Evolutionary conservation across 2,113 vertebrate genomes (phyloP), one percentile per base, ranked within the genome.

Genomic region (Thunnus maccoyii): DNA sequence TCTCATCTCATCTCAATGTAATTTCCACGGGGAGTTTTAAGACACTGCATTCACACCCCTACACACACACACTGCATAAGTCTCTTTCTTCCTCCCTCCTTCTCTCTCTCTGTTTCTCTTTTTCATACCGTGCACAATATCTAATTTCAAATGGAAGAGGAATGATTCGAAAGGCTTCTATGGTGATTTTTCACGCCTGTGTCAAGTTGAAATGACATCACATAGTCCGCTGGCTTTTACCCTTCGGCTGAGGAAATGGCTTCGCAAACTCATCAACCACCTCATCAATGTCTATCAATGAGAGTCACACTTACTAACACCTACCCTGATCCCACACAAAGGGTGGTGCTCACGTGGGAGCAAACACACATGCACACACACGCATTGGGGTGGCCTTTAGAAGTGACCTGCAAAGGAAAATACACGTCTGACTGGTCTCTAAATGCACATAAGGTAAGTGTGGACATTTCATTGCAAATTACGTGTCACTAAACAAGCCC

Each of bases 111-210:
- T 55, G 41, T 48, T 66, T 68, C 62, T 62, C 50, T 11, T 57
- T 76, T 41, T 66, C 72, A 61, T n/a, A 87, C 74, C 70, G 30
- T 82, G 80, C 78, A 86, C 76, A 84, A 81, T 87, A 85, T 83
- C 62, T 80, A 27, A 92, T 91, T 92, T 86, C 51, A 86, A 84
- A 88, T 80, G 76, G 78, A 85, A 82, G 66, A 80, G n/a, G n/a
- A 76, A 78, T 64, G 56, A 88, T 92, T 92, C 56, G 54, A 66
- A 86, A 86, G 67, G 70, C 69, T 74, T 90, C 85, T 85, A 84
- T 82, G 81, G 75, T 83, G 81, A 87, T 89, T 92, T 86, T 87
- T 73, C 86, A 89, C 66, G 55, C 79, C 70, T 76, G 78, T 72
- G 72, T 86, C 62, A 63, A 68, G 70, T 80, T 69, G 46, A 91